These are phyloP conservation scores for Leuciscus waleckii DNA, from an alignment of 2,797 vertebrate genomes.

Conservation along the genomic window DNA sequence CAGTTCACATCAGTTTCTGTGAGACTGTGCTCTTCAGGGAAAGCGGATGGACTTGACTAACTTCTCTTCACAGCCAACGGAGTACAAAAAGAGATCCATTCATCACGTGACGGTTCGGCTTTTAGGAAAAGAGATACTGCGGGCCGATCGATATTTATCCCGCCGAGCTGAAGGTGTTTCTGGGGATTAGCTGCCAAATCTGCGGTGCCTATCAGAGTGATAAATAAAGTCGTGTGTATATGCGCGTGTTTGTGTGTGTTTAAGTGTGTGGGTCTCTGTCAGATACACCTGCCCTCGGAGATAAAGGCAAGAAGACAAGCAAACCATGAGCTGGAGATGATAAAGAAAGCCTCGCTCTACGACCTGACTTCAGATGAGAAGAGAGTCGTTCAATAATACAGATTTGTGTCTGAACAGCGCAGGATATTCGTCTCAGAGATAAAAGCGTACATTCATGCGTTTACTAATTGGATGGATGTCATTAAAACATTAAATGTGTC, in stretches of 20 bases:
- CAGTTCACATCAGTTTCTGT: not conserved
- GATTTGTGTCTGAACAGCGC: slow-evolving; percentile 2
- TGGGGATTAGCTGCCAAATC: slow-evolving; percentile 55
- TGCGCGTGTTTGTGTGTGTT: slow-evolving; percentile 32
- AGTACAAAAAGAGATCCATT: slow-evolving; percentile 42
- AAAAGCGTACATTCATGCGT: not conserved
- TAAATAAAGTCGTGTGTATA: slow-evolving; percentile 45
- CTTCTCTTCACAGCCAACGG: slow-evolving; percentile 27
- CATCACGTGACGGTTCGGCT: slow-evolving; percentile 7
- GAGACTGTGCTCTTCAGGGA: not conserved
- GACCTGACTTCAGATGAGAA: slow-evolving; percentile 7
- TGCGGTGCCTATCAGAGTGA: slow-evolving; percentile 50
- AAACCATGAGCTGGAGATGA: slow-evolving; percentile 19
- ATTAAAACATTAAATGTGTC: not conserved
- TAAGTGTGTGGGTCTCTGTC: slow-evolving; percentile 17
- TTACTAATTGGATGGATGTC: not conserved
- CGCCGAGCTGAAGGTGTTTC: slow-evolving; percentile 52
- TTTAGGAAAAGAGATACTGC: slow-evolving; percentile 48
- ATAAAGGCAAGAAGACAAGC: slow-evolving; percentile 37
- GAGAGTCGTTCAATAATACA: not conserved
- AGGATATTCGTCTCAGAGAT: not conserved
- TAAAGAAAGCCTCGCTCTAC: slow-evolving; percentile 14
- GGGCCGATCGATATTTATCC: slow-evolving; percentile 56
- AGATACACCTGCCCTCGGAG: slow-evolving; percentile 40
- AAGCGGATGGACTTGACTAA: slow-evolving; percentile 6